These are phyloP conservation scores for Eupleurogrammus muticus DNA, from an alignment of 2,797 vertebrate species.

Conservation along the genomic window DNA sequence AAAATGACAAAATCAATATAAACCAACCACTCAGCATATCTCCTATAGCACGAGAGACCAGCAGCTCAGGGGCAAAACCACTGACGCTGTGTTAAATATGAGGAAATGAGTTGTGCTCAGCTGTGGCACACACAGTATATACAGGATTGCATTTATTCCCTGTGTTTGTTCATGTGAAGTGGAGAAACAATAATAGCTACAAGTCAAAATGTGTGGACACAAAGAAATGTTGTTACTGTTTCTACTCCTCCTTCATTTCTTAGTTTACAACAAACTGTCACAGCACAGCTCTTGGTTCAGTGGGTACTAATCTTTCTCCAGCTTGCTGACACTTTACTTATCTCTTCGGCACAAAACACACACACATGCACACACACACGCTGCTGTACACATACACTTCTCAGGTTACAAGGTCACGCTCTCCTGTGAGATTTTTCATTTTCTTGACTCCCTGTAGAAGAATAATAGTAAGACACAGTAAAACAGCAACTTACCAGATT, in stretches of 20 bases:
- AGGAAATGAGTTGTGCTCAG: background rate
- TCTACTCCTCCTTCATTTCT: background rate
- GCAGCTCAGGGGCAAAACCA: background rate
- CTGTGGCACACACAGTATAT: background rate
- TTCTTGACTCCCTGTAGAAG: background rate
- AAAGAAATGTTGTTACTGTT: too few species aligned
- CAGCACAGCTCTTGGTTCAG: background rate
- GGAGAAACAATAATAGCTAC: background rate
- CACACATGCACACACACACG: background rate
- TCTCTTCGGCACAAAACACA: background rate
- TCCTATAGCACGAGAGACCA: too few species aligned
- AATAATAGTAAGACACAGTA: background rate
- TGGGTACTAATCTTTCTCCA: background rate
- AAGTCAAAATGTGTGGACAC: too few species aligned
- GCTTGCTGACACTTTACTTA: background rate
- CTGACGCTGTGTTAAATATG: background rate
- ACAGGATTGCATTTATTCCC: background rate
- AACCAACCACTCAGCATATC: too few species aligned
- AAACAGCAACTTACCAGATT: constrained; percentile 36
- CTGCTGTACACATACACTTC: background rate
- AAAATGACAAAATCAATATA: too few species aligned
- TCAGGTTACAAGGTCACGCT: constrained; percentile 25
- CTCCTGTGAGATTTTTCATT: background rate
- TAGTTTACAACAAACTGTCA: background rate
- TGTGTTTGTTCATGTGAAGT: background rate